Evolutionary conservation across 35 echinoderm and acorn worm species (phyloP).

Genomic region (Apostichopus californicus): DNA sequence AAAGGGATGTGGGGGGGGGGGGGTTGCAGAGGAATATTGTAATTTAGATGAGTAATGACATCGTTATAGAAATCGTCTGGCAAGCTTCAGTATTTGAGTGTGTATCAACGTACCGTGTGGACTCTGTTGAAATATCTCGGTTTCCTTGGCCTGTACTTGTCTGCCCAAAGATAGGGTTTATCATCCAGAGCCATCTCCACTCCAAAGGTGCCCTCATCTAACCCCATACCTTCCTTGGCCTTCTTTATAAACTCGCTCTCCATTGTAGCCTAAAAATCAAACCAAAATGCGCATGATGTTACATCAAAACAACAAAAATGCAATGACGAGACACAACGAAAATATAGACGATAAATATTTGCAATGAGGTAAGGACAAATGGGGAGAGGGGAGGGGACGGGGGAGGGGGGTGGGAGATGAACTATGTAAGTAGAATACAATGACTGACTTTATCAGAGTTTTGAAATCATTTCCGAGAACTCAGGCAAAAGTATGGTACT

Average conservation of each 20-base stretch:
- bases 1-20: no score
- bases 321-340: neutral
- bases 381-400: no score
- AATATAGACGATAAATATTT: no score
- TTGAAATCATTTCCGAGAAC: no score
- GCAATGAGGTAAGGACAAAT: no score
- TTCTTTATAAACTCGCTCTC: slow-evolving; percentile 98
- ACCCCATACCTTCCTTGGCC: slow-evolving; percentile 87
- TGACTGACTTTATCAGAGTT: no score
- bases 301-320: neutral
- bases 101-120: slow-evolving; percentile 85
- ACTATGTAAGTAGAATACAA: no score
- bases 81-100: no score
- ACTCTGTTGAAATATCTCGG: slow-evolving; percentile 97
- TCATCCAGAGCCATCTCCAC: slow-evolving; percentile 85
- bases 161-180: slow-evolving; percentile 94
- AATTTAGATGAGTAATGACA: no score
- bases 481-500: no score
- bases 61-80: no score
- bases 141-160: slow-evolving; percentile 97
- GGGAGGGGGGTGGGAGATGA: neutral
- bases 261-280: slow-evolving; percentile 68
- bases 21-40: no score
- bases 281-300: neutral
- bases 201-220: slow-evolving; percentile 95